Evolutionary conservation across 2,113 vertebrate species (phyloP).

Genomic region (Sturnira hondurensis): DNA sequence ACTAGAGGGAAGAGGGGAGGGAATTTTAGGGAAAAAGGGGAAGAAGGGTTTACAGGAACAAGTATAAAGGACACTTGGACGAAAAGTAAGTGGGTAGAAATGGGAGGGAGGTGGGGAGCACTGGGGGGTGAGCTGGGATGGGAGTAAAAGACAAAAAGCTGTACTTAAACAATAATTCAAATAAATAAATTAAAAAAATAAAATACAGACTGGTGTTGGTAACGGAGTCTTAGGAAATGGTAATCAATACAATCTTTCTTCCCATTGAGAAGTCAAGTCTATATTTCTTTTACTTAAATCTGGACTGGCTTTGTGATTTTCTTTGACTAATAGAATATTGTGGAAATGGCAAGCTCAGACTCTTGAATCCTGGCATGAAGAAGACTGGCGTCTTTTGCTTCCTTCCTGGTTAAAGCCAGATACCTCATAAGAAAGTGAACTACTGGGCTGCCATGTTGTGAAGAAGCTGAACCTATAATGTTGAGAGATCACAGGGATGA

Average conservation of each 20-base stretch:
- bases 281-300: neutral
- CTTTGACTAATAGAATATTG: neutral
- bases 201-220: neutral
- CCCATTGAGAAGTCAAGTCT: neutral
- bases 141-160: too few species aligned
- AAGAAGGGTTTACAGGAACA: too few species aligned
- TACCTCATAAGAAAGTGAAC: neutral
- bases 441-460: fast-evolving
- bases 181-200: too few species aligned
- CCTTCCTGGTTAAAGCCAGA: neutral
- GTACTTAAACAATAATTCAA: too few species aligned
- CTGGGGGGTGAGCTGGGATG: too few species aligned
- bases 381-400: neutral
- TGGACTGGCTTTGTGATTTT: neutral
- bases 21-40: too few species aligned
- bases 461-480: neutral
- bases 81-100: too few species aligned
- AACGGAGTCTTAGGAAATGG: neutral
- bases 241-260: neutral
- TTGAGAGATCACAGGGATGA: neutral
- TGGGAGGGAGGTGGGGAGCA: too few species aligned
- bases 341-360: neutral
- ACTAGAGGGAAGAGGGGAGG: too few species aligned
- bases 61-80: too few species aligned
- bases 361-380: too few species aligned